These are phyloP conservation scores for Crepidodera aurea DNA, from an alignment of 2,888 invertebrate genomes.

Conservation along the genomic window DNA sequence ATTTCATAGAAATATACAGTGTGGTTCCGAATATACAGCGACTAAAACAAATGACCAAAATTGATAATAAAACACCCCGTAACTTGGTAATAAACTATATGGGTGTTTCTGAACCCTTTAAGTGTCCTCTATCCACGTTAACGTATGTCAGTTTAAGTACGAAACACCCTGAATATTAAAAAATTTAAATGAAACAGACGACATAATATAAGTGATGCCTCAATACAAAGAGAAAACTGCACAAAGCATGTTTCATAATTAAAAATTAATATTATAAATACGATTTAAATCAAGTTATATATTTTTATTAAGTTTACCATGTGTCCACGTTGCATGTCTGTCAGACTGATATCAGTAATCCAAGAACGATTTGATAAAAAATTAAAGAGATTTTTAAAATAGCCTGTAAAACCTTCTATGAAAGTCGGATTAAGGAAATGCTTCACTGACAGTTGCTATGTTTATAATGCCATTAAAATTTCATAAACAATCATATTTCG, in stretches of 20 bases:
- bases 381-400: slow-evolving; percentile 12
- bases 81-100: no score
- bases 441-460: slow-evolving; percentile 23
- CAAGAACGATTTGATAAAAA: slow-evolving; percentile 6
- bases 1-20: no score
- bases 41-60: no score
- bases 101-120: no score
- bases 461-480: slow-evolving; percentile 25
- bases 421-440: slow-evolving; percentile 18
- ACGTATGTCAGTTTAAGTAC: no score
- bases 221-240: no score
- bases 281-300: background rate
- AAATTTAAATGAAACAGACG: no score
- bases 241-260: background rate
- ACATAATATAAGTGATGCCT: no score
- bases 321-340: background rate
- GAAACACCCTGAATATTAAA: no score
- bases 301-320: background rate
- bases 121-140: no score
- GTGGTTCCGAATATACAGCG: no score
- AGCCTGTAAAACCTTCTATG: slow-evolving; percentile 7
- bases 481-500: slow-evolving; percentile 20
- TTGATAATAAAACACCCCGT: no score
- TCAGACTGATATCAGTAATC: background rate
- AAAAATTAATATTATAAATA: background rate